A percentile compares a stretch with the other conserved stretches of the same genome.
These are phyloP conservation scores for Celastrina argiolus DNA, from an alignment of 2,888 invertebrate species.

Conservation along the genomic window DNA sequence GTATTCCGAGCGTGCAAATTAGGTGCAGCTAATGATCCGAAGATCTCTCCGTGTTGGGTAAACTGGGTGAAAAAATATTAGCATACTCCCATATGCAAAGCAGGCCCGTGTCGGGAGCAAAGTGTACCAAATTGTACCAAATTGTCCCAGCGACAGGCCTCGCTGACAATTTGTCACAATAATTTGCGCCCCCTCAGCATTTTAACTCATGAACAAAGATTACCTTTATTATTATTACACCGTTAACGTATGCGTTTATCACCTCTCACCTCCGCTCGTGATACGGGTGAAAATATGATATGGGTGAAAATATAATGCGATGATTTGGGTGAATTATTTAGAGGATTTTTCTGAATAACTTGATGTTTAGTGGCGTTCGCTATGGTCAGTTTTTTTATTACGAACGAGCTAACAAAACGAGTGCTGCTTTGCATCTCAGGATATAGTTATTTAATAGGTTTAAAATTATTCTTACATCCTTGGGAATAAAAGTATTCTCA, in stretches of 20 bases:
- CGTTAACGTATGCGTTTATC: conserved; percentile 1
- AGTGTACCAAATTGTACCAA: conserved; percentile 78
- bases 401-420: too few species aligned
- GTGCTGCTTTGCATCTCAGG: too few species aligned
- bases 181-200: conserved; percentile 55
- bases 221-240: conserved; percentile 13
- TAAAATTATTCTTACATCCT: too few species aligned
- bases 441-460: too few species aligned
- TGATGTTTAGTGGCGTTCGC: neutral
- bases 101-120: conserved; percentile 66
- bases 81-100: conserved; percentile 75
- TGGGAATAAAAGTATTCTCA: too few species aligned
- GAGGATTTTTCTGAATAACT: neutral
- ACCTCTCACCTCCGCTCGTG: neutral
- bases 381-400: too few species aligned
- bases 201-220: conserved; percentile 14
- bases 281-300: conserved; percentile 2
- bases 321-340: neutral
- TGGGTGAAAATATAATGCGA: too few species aligned
- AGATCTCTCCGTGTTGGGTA: conserved; percentile 69
- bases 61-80: conserved; percentile 74
- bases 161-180: conserved; percentile 74
- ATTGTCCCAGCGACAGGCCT: conserved; percentile 70
- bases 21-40: conserved; percentile 77
- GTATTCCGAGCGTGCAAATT: conserved; percentile 67